Base-by-base conservation (phyloP, 2,888 invertebrate species). In the Leptogaster cylindrica region DNA sequence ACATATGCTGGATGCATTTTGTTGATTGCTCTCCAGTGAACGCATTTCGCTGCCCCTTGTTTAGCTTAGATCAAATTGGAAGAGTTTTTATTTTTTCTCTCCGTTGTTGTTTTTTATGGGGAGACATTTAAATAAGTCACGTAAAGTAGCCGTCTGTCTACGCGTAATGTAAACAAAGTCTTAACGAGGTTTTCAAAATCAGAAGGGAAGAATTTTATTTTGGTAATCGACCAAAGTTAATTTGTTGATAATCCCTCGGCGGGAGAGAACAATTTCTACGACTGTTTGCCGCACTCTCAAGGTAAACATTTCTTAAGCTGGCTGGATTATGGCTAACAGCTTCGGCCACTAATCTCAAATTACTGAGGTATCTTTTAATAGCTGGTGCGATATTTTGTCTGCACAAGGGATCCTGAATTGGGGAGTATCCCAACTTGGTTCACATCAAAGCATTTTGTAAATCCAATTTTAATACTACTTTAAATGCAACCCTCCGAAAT, bases 41-140 rank as follows among this genome's bases (percentile, higher is more conserved):
- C 12, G n/a, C 12, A 10, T 7, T 36, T 14, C 36, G 10, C n/a
- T 14, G 2, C n/a, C 12, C 10, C 7, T 36, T 36, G 36, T 36
- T 36, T 36, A 36, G 36, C n/a, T 36, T 36, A 1, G 1, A 36
- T 36, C 12, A 12, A 36, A 36, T 5, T 14, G 10, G 36, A 36
- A 10, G 36, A n/a, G n/a, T n/a, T n/a, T n/a, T n/a, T n/a, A n/a
- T 36, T 36, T 36, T 36, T 36, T 36, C 10, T 36, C 10, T 10
- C n/a, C 7, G 6, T 31, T 6, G 31, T 31, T 10, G 31, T 6
- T 6, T 31, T 6, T 1, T 1, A 31, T 1, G 1, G 31, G 10
- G 31, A 36, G 10, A 66, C 66, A 66, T 66, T 58, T 58, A 66
- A 66, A 66, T 66, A 58, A 66, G 66, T 66, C 66, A 66, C 66